Evolutionary conservation across 1,140 invertebrate genomes (phyloP).

Genomic region (Temnothorax longispinosus): DNA sequence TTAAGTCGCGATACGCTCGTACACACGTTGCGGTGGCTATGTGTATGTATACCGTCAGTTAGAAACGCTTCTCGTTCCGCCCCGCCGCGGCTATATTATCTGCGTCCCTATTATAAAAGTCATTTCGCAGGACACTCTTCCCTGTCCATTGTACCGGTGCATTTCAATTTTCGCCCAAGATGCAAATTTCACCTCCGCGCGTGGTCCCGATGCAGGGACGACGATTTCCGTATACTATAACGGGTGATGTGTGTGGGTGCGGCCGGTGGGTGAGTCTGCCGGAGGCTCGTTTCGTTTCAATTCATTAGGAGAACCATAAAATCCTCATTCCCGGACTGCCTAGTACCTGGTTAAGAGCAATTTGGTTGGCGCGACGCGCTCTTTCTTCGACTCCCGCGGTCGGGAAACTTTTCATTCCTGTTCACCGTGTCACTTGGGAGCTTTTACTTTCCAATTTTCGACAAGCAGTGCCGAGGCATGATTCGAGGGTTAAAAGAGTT

Average conservation of each 20-base stretch:
- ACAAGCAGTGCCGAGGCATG: constrained; percentile 46
- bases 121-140: constrained; percentile 77
- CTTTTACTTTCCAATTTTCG: constrained; percentile 64
- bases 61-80: constrained; percentile 60
- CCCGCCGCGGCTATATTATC: constrained; percentile 71
- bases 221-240: constrained; percentile 55
- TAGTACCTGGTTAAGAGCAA: constrained; percentile 68
- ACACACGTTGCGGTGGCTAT: background rate
- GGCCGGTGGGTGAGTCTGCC: constrained; percentile 63
- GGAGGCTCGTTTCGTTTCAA: constrained; percentile 72
- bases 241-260: constrained; percentile 55
- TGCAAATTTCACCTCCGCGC: constrained; percentile 78
- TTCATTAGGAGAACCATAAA: constrained; percentile 76
- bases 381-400: constrained; percentile 40
- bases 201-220: constrained; percentile 41
- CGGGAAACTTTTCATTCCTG: constrained; percentile 63
- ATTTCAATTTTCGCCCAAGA: constrained; percentile 83
- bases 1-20: background rate
- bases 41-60: constrained; percentile 39
- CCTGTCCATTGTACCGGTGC: constrained; percentile 77
- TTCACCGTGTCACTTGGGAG: constrained; percentile 32
- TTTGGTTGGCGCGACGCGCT: constrained; percentile 56
- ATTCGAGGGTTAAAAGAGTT: constrained; percentile 49
- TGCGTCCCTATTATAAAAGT: constrained; percentile 81
- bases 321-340: constrained; percentile 66